Evolutionary conservation across 1,140 invertebrate species (phyloP).

Genomic region (Drosophila aff.): DNA sequence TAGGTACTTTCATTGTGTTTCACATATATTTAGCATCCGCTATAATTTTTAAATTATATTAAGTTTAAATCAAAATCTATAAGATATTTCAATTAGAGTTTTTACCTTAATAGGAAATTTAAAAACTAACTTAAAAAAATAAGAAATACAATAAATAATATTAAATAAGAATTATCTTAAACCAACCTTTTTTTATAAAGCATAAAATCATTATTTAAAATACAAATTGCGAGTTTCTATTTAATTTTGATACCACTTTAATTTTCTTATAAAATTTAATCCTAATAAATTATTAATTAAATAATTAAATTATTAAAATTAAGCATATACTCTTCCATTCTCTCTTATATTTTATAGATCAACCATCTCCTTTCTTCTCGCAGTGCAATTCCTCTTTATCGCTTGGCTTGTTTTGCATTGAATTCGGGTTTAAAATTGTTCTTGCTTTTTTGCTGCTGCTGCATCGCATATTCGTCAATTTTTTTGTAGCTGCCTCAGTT

Average conservation of each 20-base stretch:
- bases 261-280: not conserved
- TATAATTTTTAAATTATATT: too few relatives aligned
- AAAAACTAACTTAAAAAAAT: too few relatives aligned
- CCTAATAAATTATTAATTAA: not conserved
- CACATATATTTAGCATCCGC: slow-evolving; percentile 17
- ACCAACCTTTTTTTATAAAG: too few relatives aligned
- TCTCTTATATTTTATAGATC: not conserved
- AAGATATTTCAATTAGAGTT: too few relatives aligned
- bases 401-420: slow-evolving; percentile 76
- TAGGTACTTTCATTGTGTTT: slow-evolving; percentile 54
- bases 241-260: too few relatives aligned
- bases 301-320: not conserved
- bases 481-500: slow-evolving; percentile 53
- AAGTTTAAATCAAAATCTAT: too few relatives aligned
- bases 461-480: slow-evolving; percentile 80
- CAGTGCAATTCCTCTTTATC: slow-evolving; percentile 34
- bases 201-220: too few relatives aligned
- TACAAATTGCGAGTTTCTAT: too few relatives aligned
- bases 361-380: not conserved
- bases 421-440: slow-evolving; percentile 80
- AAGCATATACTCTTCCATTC: not conserved
- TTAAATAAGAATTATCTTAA: too few relatives aligned
- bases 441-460: slow-evolving; percentile 61
- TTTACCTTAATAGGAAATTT: too few relatives aligned
- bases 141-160: too few relatives aligned